Conservation (phyloP, 2,888 invertebrate genomes). For the Nemotelus nigrinus region DNA sequence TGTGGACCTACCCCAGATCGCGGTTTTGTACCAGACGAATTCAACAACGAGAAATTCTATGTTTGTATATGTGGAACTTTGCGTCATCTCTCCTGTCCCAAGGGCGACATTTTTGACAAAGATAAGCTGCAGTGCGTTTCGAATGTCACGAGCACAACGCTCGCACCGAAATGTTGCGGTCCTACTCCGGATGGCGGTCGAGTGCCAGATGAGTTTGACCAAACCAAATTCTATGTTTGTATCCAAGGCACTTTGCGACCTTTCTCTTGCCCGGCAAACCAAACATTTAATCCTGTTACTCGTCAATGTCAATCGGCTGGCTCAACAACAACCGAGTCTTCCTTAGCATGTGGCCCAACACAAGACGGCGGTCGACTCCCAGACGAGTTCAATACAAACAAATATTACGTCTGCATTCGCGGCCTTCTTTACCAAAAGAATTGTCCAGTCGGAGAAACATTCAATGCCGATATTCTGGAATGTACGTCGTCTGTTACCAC, state of each 20-base stretch:
- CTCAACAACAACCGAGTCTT: not conserved
- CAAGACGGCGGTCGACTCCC: not conserved
- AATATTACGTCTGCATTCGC: conserved; percentile 19
- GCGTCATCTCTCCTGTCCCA: conserved; percentile 20
- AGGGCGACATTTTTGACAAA: not conserved
- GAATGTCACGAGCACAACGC: not conserved
- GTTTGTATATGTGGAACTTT: conserved; percentile 26
- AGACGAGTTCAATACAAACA: not conserved
- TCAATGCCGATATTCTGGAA: not conserved
- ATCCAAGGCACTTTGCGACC: not conserved
- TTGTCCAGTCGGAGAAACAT: not conserved
- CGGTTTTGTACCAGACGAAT: conserved; percentile 14
- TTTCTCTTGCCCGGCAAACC: conserved; percentile 2
- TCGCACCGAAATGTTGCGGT: not conserved
- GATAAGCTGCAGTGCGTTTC: not conserved
- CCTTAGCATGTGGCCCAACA: not conserved
- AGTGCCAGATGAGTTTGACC: conserved; percentile 12
- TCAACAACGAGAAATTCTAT: conserved; percentile 21
- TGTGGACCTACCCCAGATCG: conserved; percentile 24
- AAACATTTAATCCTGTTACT: conserved; percentile 2
- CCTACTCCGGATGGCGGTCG: not conserved
- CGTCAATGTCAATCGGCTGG: not conserved
- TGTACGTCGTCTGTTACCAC: not conserved
- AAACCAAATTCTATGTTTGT: conserved; percentile 20
- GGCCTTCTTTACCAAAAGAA: not conserved